Percentiles rank a stretch among this genome's conserved stretches.
Evolutionary conservation across 2,113 vertebrate genomes (phyloP).

Genomic region (Urocynchramus pylzowi): DNA sequence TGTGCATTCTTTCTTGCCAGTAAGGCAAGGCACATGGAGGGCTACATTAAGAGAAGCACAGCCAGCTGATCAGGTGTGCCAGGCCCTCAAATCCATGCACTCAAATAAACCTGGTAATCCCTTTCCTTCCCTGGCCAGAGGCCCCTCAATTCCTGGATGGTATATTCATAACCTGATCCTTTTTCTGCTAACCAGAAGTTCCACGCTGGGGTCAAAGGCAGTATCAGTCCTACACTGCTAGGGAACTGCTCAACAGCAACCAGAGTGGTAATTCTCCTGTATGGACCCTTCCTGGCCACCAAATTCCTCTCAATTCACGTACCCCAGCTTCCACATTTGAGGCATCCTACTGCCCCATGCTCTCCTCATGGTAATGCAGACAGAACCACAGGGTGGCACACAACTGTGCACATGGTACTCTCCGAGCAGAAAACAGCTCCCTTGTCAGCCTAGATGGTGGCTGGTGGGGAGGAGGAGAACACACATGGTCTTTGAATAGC

Average conservation of each 20-base stretch:
- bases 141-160: background rate
- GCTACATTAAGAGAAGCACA: background rate
- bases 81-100: background rate
- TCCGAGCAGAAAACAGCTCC: background rate
- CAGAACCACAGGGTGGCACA: background rate
- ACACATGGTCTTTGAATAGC: background rate
- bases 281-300: background rate
- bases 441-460: background rate
- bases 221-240: background rate
- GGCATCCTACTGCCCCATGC: background rate
- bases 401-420: background rate
- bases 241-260: background rate
- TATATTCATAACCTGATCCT: background rate
- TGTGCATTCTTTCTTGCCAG: background rate
- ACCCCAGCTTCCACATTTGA: background rate
- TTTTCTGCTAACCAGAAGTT: background rate
- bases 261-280: background rate
- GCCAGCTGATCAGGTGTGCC: background rate
- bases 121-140: background rate
- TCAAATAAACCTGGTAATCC: background rate
- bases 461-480: background rate
- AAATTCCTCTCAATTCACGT: background rate
- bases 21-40: background rate
- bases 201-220: background rate
- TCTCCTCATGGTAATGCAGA: fast-evolving